phyloP scores from a whole-genome alignment of 2,888 invertebrate species.

The Trichopoda pennipes region DNA sequence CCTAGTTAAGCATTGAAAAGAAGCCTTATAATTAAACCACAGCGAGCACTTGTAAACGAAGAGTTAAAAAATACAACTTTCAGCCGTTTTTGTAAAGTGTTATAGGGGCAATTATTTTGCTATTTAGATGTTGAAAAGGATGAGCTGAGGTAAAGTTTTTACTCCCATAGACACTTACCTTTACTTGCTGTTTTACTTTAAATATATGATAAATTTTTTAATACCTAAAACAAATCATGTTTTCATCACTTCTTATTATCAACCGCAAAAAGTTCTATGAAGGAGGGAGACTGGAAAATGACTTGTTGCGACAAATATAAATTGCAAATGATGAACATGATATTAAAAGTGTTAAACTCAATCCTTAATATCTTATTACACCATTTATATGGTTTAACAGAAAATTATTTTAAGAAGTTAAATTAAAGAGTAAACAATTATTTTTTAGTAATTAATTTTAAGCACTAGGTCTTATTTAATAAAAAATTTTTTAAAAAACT shows the following conservation, averaged over 20 bases:
- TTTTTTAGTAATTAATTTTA: too few species aligned
- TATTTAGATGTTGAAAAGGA: conserved; percentile 10
- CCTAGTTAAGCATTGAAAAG: conserved; percentile 52
- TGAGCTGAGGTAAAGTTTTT: conserved; percentile 35
- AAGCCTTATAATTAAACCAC: conserved; percentile 62
- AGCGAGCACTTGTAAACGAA: conserved; percentile 1
- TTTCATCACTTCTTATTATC: conserved; percentile 61
- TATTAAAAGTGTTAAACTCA: too few species aligned
- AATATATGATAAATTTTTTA: conserved; percentile 51
- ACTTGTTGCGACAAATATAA: too few species aligned
- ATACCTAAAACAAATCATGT: conserved; percentile 62
- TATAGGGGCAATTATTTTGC: conserved; percentile 48
- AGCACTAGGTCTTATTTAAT: too few species aligned
- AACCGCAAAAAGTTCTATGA: too few species aligned
- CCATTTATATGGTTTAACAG: too few species aligned
- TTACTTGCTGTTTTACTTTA: conserved; percentile 25
- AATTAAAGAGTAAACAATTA: too few species aligned
- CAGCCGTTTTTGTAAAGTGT: conserved; percentile 35
- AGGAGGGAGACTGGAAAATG: too few species aligned
- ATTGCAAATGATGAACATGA: too few species aligned
- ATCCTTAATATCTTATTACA: too few species aligned
- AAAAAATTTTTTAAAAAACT: too few species aligned
- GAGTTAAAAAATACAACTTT: conserved; percentile 10
- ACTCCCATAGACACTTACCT: conserved; percentile 12
- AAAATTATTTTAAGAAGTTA: too few species aligned